Conservation (phyloP, 2,797 vertebrate species). For the Echeneis naucrates region DNA sequence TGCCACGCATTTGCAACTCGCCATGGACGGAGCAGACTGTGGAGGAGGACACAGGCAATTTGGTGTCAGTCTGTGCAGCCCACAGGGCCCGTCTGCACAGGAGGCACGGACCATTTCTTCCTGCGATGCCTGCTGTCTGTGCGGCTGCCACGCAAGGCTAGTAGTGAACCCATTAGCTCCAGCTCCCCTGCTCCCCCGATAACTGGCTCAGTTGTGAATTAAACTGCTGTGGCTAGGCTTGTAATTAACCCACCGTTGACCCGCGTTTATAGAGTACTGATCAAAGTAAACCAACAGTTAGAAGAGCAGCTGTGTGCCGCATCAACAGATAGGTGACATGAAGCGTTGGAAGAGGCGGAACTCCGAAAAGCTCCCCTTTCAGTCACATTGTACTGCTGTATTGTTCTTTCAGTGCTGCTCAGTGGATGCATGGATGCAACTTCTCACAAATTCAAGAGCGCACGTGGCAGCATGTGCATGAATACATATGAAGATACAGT, state of each 20-base stretch:
- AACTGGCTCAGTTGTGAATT: conserved; percentile 40
- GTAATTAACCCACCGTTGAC: conserved; percentile 50
- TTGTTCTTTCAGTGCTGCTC: conserved; percentile 14
- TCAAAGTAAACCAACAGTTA: conserved; percentile 32
- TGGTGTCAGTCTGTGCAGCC: conserved; percentile 71
- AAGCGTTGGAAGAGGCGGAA: conserved; percentile 44
- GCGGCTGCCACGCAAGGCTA: conserved; percentile 45
- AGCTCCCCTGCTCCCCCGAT: conserved; percentile 29
- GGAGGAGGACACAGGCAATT: conserved; percentile 74
- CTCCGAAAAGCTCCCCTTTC: conserved; percentile 42
- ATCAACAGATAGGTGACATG: conserved; percentile 27
- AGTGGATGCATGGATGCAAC: conserved; percentile 27
- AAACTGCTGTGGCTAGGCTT: conserved; percentile 25
- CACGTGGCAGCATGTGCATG: conserved; percentile 31
- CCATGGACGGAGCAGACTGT: conserved; percentile 55
- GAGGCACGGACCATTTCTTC: conserved; percentile 53
- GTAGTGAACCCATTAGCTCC: conserved; percentile 47
- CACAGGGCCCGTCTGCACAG: conserved; percentile 59
- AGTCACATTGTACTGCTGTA: conserved; percentile 14
- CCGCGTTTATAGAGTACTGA: conserved; percentile 19
- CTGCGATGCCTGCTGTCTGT: conserved; percentile 59
- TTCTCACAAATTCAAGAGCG: conserved; percentile 29
- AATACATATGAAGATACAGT: conserved; percentile 39
- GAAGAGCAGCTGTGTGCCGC: background rate
- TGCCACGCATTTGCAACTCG: conserved; percentile 39